Percentiles rank a stretch among this genome's conserved stretches.
These are phyloP conservation scores for Plagodis pulveraria DNA, from an alignment of 2,888 invertebrate genomes.

Conservation along the genomic window DNA sequence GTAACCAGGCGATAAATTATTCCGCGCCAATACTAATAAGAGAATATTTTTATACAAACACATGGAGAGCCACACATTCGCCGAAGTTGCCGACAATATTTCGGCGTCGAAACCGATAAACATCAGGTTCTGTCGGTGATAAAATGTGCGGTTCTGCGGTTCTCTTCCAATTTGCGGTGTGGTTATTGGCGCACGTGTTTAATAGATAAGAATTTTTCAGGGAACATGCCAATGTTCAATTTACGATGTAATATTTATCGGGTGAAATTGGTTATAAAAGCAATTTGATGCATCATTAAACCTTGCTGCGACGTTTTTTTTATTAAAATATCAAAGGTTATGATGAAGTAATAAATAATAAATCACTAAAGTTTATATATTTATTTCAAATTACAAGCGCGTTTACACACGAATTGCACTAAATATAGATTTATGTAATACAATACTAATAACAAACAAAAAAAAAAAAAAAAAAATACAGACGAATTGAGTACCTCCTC, in stretches of 20 bases:
- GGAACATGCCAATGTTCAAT: background rate
- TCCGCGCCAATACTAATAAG: no score
- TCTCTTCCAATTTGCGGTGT: slow-evolving; percentile 1
- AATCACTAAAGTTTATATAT: no score
- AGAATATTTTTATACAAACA: background rate
- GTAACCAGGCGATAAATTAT: no score
- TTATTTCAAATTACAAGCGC: no score
- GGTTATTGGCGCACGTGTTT: slow-evolving; percentile 2
- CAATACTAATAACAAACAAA: no score
- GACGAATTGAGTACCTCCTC: no score
- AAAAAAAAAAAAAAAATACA: no score
- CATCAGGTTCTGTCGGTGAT: slow-evolving; percentile 4
- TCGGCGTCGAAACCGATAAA: slow-evolving; percentile 1
- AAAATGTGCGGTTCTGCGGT: slow-evolving; percentile 8
- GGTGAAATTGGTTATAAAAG: background rate
- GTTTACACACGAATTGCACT: no score
- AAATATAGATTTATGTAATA: no score
- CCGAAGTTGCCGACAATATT: slow-evolving; percentile 1
- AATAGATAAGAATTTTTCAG: slow-evolving; percentile 7
- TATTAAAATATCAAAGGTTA: no score
- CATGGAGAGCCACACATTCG: background rate
- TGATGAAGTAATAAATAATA: no score
- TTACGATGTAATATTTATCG: background rate
- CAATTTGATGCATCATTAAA: background rate
- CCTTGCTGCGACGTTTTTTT: no score